Evolutionary conservation across 2,797 vertebrate genomes (phyloP), one percentile per base, ranked within the genome.

Genomic region (Sebastes hubbsi): DNA sequence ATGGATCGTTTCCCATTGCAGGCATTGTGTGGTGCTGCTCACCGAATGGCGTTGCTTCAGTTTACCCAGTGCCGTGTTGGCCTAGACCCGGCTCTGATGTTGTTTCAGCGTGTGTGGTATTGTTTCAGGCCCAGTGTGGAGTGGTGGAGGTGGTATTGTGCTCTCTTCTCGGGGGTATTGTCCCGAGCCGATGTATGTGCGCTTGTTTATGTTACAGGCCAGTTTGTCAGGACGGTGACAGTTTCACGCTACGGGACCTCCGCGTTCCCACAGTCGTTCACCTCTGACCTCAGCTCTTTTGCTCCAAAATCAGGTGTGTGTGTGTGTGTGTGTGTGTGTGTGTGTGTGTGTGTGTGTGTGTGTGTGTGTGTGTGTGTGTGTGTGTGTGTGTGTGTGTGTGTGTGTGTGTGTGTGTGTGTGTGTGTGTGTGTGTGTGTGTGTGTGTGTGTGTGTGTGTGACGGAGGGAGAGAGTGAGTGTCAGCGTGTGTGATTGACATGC

Each of bases 211-310:
- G 83, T 93, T 89, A 83, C 87, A 62, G 89, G 80, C 82, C 84
- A 85, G 87, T 93, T 93, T 92, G 91, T 94, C 91, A 94, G 87
- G 85, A 91, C 55, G 56, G 80, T 78, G 90, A 94, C 92, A 90
- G 89, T 85, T 90, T 89, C 76, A 86, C 42, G 66, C 89, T 80
- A 72, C 59, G 22, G 80, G 89, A 89, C 91, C 81, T 78, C 77
- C 1, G 56, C 25, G 74, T 93, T 95, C 93, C 90, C 93, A 94
- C 91, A 94, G 91, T 91, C 42, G 49, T 77, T 93, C 74, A 93
- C 91, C 89, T 93, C 72, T 92, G 91, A 93, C 90, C 91, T 83
- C 64, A 4, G 74, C 80, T 64, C 77, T 88, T 77, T 86, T 59
- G 38, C 88, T 81, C 63, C 67, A 65, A 76, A 77, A 62, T 22